Evolutionary conservation across 2,113 vertebrate species (phyloP), one percentile per base, ranked within the genome.

Genomic region (Saguinus imperator): DNA sequence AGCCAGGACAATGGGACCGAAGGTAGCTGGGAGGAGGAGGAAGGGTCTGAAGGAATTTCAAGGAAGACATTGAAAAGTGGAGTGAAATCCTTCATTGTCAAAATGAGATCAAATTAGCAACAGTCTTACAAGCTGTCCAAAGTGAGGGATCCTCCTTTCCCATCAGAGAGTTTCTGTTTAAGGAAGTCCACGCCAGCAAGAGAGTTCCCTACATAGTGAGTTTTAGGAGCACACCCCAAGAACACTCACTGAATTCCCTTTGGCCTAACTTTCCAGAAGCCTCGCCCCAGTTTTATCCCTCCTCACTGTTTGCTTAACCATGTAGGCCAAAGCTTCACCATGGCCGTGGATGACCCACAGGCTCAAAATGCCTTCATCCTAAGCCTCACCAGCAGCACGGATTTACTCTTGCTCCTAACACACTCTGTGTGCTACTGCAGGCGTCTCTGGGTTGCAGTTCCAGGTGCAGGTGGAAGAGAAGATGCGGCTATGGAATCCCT

Each of bases 361-460:
- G n/a, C 25, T 83, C 94, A 37, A 43, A 79, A 29, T 3, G 20
- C 52, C 52, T 43, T 0, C 3, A 0, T 5, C 16, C 8, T 5
- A 37, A 16, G 10, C 64, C 48, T 75, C 27, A 9, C 29, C 17
- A 1, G 23, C 6, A n/a, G 11, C 11, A 8, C 10, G 6, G 0
- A 3, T 8, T 50, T 3, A 2, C 10, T 9, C 18, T 16, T n/a
- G 64, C 3, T 37, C 43, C 58, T 20, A 18, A 21, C 27, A n/a
- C 0, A 1, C 11, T 17, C 57, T 21, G 0, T 2, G 13, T 11
- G 79, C 27, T 21, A 0, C 58, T 7, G 55, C 2, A 52, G 72
- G 8, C 0, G 0, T n/a, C 73, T n/a, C 13, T 75, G 57, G 4
- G 1, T 0, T 58, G 76, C 1, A 21, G 40, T 27, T 45, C 57